A percentile compares a stretch with the other conserved stretches of the same genome.
phyloP scores from a whole-genome alignment of 1,140 invertebrate genomes.

The Pseudomyrmex cubaensis region DNA sequence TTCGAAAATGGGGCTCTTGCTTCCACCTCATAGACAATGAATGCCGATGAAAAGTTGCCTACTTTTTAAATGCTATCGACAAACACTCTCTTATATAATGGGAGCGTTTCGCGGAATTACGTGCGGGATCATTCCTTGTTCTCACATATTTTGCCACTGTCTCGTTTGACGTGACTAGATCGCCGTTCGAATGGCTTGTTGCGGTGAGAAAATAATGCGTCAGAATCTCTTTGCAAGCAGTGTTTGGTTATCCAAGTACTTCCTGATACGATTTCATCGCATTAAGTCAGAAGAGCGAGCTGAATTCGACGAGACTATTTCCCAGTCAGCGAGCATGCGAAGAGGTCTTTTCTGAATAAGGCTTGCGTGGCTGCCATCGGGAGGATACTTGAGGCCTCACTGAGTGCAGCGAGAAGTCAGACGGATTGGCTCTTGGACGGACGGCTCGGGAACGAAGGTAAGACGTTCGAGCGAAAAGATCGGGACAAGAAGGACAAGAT shows the following conservation, averaged over 20 bases:
- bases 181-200: background rate
- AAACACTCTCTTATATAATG: background rate
- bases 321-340: slow-evolving; percentile 57
- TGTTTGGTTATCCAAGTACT: slow-evolving; percentile 66
- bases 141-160: slow-evolving; percentile 26
- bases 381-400: slow-evolving; percentile 69
- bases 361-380: slow-evolving; percentile 64
- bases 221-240: slow-evolving; percentile 5
- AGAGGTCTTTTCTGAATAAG: slow-evolving; percentile 69
- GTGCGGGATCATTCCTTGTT: background rate
- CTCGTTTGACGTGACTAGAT: slow-evolving; percentile 11
- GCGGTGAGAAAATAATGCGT: slow-evolving; percentile 35
- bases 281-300: slow-evolving; percentile 48
- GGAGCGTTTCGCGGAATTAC: background rate
- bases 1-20: slow-evolving; percentile 61
- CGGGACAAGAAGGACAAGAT: slow-evolving; percentile 34
- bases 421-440: slow-evolving; percentile 70
- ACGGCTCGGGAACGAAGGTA: slow-evolving; percentile 66
- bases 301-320: slow-evolving; percentile 66
- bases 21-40: slow-evolving; percentile 65
- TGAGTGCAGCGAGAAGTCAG: slow-evolving; percentile 65
- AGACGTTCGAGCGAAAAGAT: slow-evolving; percentile 60
- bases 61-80: slow-evolving; percentile 20
- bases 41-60: slow-evolving; percentile 31
- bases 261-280: slow-evolving; percentile 66